A percentile compares a stretch with the other conserved stretches of the same genome.
These are phyloP conservation scores for Plecturocebus donacophilus DNA, from an alignment of 2,113 vertebrate genomes.

Conservation along the genomic window DNA sequence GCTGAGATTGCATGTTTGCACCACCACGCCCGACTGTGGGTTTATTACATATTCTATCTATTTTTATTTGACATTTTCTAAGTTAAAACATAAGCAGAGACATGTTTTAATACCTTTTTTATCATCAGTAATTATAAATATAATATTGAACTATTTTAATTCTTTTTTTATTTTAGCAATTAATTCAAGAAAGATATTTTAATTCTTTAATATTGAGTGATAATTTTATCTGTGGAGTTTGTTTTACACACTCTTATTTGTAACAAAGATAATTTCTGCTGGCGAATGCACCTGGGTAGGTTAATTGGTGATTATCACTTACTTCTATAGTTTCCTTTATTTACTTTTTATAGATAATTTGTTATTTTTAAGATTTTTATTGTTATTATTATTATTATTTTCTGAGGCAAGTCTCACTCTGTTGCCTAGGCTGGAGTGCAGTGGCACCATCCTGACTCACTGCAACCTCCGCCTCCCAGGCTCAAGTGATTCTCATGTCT, in stretches of 20 bases:
- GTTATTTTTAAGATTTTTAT: not conserved
- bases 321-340: constrained; percentile 1
- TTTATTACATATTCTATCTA: not conserved
- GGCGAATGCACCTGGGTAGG: not conserved
- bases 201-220: constrained; percentile 6
- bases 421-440: too few species aligned
- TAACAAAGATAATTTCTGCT: not conserved
- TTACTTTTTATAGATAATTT: constrained; percentile 1
- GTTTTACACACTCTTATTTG: not conserved
- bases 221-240: not conserved
- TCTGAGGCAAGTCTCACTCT: too few species aligned
- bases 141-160: constrained; percentile 3
- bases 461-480: too few species aligned
- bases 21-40: not conserved
- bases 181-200: not conserved
- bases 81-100: not conserved
- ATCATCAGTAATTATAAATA: not conserved
- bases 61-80: constrained; percentile 42
- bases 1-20: too few species aligned
- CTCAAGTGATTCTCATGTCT: too few species aligned
- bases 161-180: not conserved
- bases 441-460: too few species aligned
- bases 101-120: not conserved
- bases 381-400: too few species aligned
- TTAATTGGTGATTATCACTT: not conserved